These are phyloP conservation scores for Bubalus kerabau DNA, from an alignment of 2,113 vertebrate genomes.

Conservation along the genomic window DNA sequence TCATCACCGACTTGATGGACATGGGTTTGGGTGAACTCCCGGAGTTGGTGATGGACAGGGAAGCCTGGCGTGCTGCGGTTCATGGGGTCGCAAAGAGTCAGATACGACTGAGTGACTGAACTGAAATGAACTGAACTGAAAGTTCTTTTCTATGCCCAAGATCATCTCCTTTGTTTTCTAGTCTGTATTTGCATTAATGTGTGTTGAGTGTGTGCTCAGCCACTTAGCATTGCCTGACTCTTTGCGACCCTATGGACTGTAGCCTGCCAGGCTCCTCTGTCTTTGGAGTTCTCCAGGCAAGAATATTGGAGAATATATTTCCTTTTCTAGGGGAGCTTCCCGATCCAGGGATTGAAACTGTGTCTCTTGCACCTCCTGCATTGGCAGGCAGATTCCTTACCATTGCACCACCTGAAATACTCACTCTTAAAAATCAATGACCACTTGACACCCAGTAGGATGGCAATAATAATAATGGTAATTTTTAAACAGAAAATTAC, in stretches of 20 bases:
- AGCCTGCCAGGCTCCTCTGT: not conserved
- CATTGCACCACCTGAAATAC: not conserved
- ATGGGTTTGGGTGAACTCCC: too few relatives aligned
- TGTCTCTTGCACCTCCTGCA: not conserved
- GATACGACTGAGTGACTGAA: too few relatives aligned
- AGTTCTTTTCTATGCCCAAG: not conserved
- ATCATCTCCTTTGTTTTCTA: not conserved
- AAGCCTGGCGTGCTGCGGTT: accelerated
- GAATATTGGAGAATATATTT: not conserved
- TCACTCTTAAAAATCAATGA: not conserved
- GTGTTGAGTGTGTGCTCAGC: not conserved
- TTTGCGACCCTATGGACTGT: not conserved
- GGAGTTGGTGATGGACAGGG: too few relatives aligned
- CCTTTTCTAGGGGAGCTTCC: not conserved
- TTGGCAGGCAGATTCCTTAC: not conserved
- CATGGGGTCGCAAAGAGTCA: accelerated
- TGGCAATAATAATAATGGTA: not conserved
- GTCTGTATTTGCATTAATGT: not conserved
- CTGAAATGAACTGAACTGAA: too few relatives aligned
- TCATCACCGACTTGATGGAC: accelerated
- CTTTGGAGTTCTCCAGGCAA: not conserved
- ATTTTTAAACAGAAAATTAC: not conserved
- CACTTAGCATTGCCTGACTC: not conserved
- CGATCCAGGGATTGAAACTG: not conserved
- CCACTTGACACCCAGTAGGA: not conserved